phyloP scores from a whole-genome alignment of 2,888 invertebrate species.

The Plusia festucae region DNA sequence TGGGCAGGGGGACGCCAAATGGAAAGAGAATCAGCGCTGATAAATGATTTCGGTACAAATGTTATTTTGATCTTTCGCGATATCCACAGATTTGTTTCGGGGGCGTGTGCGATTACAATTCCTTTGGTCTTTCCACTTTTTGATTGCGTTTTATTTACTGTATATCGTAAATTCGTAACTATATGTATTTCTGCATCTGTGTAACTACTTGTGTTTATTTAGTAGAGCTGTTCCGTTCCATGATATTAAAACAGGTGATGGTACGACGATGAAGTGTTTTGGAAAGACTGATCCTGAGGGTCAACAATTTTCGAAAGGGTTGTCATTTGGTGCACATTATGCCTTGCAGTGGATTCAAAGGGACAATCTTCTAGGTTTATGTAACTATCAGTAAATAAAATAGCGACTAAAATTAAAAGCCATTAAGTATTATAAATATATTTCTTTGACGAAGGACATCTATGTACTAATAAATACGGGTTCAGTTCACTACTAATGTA shows the following conservation, averaged over 20 bases:
- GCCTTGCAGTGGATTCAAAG: too few species aligned
- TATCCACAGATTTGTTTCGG: slow-evolving; percentile 80
- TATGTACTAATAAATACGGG: background rate
- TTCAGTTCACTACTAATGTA: background rate
- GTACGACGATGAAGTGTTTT: too few species aligned
- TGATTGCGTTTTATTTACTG: slow-evolving; percentile 58
- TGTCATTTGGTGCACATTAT: too few species aligned
- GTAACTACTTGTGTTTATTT: background rate
- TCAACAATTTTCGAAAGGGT: too few species aligned
- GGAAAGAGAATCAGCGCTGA: slow-evolving; percentile 86
- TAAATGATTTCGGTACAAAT: slow-evolving; percentile 87
- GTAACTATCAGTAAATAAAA: too few species aligned
- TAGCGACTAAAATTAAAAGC: background rate
- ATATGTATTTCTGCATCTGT: too few species aligned
- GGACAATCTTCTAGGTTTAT: too few species aligned
- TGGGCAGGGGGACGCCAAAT: slow-evolving; percentile 77
- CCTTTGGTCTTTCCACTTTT: slow-evolving; percentile 65
- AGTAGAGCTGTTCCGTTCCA: too few species aligned
- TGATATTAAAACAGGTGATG: too few species aligned
- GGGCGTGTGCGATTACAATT: slow-evolving; percentile 77
- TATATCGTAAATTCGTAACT: too few species aligned
- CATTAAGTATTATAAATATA: background rate
- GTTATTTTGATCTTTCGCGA: slow-evolving; percentile 87
- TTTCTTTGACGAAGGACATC: background rate
- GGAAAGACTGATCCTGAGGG: too few species aligned